Base-by-base conservation (phyloP, 2,888 invertebrate genomes). In the Hydropsyche betteni region DNA sequence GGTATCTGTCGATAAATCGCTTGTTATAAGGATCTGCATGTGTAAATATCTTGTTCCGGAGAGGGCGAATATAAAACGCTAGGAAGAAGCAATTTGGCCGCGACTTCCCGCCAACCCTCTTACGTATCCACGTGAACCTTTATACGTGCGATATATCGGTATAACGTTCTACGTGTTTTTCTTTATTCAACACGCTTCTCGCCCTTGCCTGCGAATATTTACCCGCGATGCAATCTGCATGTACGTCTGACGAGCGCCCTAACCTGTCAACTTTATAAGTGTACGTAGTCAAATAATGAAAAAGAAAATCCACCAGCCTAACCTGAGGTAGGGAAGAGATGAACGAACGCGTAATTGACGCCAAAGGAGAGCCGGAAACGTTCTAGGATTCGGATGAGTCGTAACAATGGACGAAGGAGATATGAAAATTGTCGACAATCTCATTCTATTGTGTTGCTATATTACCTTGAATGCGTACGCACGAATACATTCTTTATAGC, bases 21-120 rank as follows among this genome's bases (percentile, higher is more conserved):
- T 64, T 64, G 64, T 64, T 64, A 64, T 64, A 64, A 64, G 64
- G 64, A 34, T 64, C 36, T 64, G 64, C 64, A 64, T 33, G 64
- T 64, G 64, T 64, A 64, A 64, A 64, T 64, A 64, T 64, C 34
- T 36, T 36, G 36, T 36, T 36, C 64, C 64, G 33, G 6, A 16
- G 12, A 64, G 36, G 64, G 34, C 64, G 64, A 24, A 64, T 64
- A 36, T 64, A 64, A 64, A 64, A 36, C 34, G 64, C 8, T 24
- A 64, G 34, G 36, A 58, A 64, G 36, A 64, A 64, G 64, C 64
- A 64, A 64, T 64, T 64, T 64, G 36, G 36, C 36, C 64, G 64
- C 12, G 6, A 34, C 64, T 58, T 58, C 58, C 58, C 16, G 14
- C 58, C 34, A 36, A 33, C 64, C 61, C 61, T n/a, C 36, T 33